Base-by-base conservation (phyloP, 2,888 invertebrate species). In the Leptopilina myrica region DNA sequence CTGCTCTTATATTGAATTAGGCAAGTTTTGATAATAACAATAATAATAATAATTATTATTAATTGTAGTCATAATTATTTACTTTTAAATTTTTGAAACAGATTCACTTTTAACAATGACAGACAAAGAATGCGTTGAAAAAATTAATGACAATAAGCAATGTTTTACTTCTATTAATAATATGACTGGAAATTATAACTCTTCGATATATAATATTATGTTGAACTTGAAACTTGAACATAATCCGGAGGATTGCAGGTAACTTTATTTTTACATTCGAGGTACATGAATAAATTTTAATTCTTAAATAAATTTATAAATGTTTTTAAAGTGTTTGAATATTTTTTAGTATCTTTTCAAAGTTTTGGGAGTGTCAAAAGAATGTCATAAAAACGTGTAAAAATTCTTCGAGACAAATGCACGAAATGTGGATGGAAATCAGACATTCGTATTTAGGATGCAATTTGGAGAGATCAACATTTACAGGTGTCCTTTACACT, bases 1-100 rank as follows among this genome's bases (percentile, higher is more conserved):
- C 26, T 69, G 69, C 14, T 69, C 53, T 5, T 69, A 26, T 49
- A 53, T 69, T 12, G 69, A 69, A 69, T 69, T 69, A 26, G 69
- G 15, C 43, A 49, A 20, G 20, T 14, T 46, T 46, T 46, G 7
- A 46, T 46, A 46, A 46, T 3, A 33, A 33, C 3, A 5, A 33
- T 33, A 33, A 46, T 46, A 46, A 33, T 33, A 5, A 33, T 33
- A 33, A 46, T 49, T 8, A 15, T 11, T 12, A 4, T 5, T 11
- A 2, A 33, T 49, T 12, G 15, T 2, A 5, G 1, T 33, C 5
- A 33, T 46, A 67, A 46, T 49, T 15, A 12, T 9, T 4, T 66
- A 33, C 26, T 7, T 26, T 20, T 12, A 0, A 0, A 2, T 69
- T 53, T 46, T 1, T 46, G 5, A 46, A 1, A 12, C 12, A 69